Conservation (phyloP, 2,888 invertebrate genomes). For the Chaetogeoica ovagalla region DNA sequence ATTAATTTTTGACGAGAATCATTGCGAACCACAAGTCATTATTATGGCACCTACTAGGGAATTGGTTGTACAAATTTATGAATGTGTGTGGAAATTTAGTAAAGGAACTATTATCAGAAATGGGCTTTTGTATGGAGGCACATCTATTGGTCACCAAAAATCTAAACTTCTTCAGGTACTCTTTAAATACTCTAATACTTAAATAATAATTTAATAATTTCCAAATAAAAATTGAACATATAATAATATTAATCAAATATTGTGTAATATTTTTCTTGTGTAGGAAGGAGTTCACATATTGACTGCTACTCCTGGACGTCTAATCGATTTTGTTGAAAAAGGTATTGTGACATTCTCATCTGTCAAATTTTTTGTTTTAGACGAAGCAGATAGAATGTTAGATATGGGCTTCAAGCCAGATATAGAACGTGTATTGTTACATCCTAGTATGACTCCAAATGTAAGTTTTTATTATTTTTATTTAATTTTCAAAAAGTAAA, state of each 20-base stretch:
- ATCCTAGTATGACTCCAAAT: constrained; percentile 65
- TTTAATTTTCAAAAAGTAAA: neutral
- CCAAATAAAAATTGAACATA: too few species aligned
- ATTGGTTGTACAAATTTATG: constrained; percentile 82
- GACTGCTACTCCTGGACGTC: constrained; percentile 74
- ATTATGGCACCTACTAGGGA: constrained; percentile 92
- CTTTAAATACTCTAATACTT: constrained; percentile 58
- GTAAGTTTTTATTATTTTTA: constrained; percentile 61
- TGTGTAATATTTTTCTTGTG: neutral
- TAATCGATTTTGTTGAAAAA: constrained; percentile 68
- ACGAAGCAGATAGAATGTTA: constrained; percentile 83
- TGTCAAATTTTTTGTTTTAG: constrained; percentile 70
- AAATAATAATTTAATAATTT: neutral
- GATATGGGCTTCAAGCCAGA: constrained; percentile 72
- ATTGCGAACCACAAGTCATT: constrained; percentile 77
- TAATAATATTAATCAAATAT: neutral
- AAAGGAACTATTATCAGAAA: constrained; percentile 74
- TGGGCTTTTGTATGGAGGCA: constrained; percentile 85
- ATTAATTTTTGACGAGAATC: constrained; percentile 61
- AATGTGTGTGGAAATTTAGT: constrained; percentile 83
- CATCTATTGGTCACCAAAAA: constrained; percentile 64
- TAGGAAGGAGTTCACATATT: constrained; percentile 71
- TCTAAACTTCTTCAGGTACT: constrained; percentile 58
- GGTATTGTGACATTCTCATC: constrained; percentile 65
- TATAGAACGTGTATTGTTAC: constrained; percentile 67